Base-by-base conservation (phyloP, 1,140 invertebrate species). In the Druon quercuslanigerum region DNA sequence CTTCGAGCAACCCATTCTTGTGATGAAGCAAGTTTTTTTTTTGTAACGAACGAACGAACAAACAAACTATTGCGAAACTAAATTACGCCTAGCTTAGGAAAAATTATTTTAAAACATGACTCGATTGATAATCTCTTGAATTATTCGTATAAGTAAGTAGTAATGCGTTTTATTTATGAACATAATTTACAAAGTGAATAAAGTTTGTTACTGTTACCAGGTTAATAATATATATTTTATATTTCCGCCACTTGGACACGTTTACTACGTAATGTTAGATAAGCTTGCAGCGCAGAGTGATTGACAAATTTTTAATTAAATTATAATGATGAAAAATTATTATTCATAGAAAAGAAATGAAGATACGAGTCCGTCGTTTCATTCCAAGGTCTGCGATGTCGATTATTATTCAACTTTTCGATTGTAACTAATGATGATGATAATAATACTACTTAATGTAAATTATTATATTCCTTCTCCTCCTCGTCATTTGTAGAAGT, bases 1-100 rank as follows among this genome's bases (percentile, higher is more conserved):
- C 89, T n/a, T 90, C 90, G 50, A 92, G 91, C 80, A 92, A 92
- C 78, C 91, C 91, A 13, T 92, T 92, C 83, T 92, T 92, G 88
- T 91, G 91, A 91, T 90, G 77, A 84, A 84, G 87, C 74, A 56
- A 82, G 12, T 71, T 74, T 50, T 72, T 25, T 25, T 25, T n/a
- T n/a, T n/a, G 71, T 77, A 82, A 51, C 20, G 20, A 51, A 73
- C 82, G 20, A 76, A 80, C 78, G 84, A 87, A 84, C 80, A 85
- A 90, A 86, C 83, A 87, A 89, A 89, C 79, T 83, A 83, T 86
- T 66, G 83, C 83, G 82, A 84, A 82, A 84, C 81, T 85, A 75
- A 86, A 83, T 82, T 83, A 85, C 73, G 79, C 78, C 82, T 86
- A 90, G 83, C 57, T 83, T 88, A 84, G 79, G 52, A 79, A 86